A percentile compares a stretch with the other conserved stretches of the same genome.
These are phyloP conservation scores for Drosophila aff. DNA, from an alignment of 1,140 invertebrate genomes.

Conservation along the genomic window DNA sequence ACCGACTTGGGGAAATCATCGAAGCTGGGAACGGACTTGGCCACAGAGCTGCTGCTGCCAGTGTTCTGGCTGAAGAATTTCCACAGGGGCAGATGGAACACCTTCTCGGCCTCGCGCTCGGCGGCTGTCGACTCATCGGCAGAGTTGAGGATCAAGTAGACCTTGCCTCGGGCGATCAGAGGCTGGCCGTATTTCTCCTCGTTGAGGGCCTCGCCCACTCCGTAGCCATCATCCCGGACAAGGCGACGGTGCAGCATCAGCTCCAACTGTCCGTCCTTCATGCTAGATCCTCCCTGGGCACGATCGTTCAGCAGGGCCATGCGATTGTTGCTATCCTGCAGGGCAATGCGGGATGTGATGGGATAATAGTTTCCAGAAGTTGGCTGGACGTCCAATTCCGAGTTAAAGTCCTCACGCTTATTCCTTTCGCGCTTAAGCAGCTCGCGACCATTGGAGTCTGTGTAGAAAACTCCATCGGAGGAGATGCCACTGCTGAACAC, in stretches of 20 bases:
- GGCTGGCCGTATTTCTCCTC: conserved; percentile 92
- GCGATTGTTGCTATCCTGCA: conserved; percentile 86
- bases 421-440: conserved; percentile 91
- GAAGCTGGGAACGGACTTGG: conserved; percentile 53
- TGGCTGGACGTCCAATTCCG: conserved; percentile 87
- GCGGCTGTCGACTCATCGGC: conserved; percentile 37
- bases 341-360: conserved; percentile 92
- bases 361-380: conserved; percentile 97
- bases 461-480: conserved; percentile 92
- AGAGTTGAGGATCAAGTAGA: conserved; percentile 88
- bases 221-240: conserved; percentile 96
- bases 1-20: conserved; percentile 89
- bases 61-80: conserved; percentile 81
- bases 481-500: conserved; percentile 89
- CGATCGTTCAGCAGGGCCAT: conserved; percentile 93
- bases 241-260: conserved; percentile 95
- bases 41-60: conserved; percentile 66
- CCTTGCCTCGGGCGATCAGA: conserved; percentile 92
- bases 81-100: conserved; percentile 74
- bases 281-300: conserved; percentile 93
- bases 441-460: conserved; percentile 97
- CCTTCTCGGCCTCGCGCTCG: conserved; percentile 58
- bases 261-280: conserved; percentile 91
- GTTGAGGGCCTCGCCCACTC: conserved; percentile 96
- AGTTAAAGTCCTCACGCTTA: conserved; percentile 90